Evolutionary conservation across 2,113 vertebrate species (phyloP).

Genomic region (Boulengeromyrus knoepffleri): DNA sequence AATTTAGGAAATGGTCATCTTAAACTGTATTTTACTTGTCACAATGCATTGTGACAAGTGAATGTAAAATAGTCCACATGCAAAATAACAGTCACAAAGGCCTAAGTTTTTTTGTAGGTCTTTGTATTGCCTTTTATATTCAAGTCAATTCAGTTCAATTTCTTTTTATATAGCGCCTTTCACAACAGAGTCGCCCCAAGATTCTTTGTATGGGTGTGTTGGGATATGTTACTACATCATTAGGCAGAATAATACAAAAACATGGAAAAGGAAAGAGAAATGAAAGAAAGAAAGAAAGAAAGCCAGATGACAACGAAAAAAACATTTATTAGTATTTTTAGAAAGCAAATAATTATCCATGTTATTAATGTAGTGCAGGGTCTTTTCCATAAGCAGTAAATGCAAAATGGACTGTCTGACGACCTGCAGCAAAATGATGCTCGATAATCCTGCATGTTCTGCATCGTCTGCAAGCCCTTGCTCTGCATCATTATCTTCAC

Average conservation of each 20-base stretch:
- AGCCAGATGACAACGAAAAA: too few species aligned
- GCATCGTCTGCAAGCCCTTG: neutral
- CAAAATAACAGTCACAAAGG: neutral
- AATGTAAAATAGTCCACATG: neutral
- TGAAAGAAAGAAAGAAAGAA: too few species aligned
- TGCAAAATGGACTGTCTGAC: neutral
- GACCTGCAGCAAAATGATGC: neutral
- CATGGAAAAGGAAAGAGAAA: too few species aligned
- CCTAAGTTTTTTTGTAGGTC: neutral
- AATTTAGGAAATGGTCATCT: neutral
- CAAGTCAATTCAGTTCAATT: too few species aligned
- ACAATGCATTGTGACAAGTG: neutral
- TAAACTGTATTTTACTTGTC: neutral
- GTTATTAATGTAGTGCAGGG: neutral
- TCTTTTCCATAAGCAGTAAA: neutral
- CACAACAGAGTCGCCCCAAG: too few species aligned
- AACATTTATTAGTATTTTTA: neutral
- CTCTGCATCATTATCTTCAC: neutral
- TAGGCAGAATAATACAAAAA: too few species aligned
- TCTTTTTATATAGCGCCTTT: too few species aligned
- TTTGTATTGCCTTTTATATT: neutral
- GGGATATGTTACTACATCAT: too few species aligned
- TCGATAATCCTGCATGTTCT: neutral
- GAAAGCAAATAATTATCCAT: neutral
- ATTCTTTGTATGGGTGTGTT: too few species aligned